phyloP scores from a whole-genome alignment of 2,888 invertebrate genomes.

The Papilio demoleus region DNA sequence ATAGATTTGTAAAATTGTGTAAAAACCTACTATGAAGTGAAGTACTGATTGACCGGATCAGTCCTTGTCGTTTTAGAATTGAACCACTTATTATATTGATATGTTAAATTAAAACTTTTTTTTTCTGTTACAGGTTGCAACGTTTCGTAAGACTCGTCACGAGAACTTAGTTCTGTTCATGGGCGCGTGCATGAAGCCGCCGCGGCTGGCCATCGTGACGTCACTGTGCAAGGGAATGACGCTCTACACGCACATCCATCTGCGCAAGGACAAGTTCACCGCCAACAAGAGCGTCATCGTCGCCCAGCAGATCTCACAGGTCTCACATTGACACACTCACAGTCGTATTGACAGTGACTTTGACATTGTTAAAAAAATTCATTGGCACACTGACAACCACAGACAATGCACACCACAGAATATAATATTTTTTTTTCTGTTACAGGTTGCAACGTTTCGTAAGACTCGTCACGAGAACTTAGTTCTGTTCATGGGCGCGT shows the following conservation, averaged over 20 bases:
- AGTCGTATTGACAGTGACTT: not conserved
- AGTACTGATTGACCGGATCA: too few relatives aligned
- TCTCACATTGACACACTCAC: slow-evolving; percentile 57
- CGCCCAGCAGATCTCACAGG: slow-evolving; percentile 98
- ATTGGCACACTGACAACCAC: too few relatives aligned
- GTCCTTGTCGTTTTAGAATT: too few relatives aligned
- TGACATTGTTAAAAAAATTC: too few relatives aligned
- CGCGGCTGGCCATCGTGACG: slow-evolving; percentile 97
- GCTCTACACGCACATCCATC: slow-evolving; percentile 96
- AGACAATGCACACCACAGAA: too few relatives aligned
- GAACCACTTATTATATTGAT: too few relatives aligned
- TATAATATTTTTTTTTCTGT: not conserved
- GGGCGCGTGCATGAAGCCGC: slow-evolving; percentile 99
- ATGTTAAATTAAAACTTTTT: too few relatives aligned
- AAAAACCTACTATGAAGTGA: too few relatives aligned
- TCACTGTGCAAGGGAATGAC: slow-evolving; percentile 98
- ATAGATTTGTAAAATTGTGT: too few relatives aligned
- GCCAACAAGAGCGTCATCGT: slow-evolving; percentile 96
- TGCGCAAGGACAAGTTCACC: slow-evolving; percentile 96
- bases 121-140: slow-evolving; percentile 95
- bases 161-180: slow-evolving; percentile 99
- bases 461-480: slow-evolving; percentile 99
- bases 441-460: slow-evolving; percentile 95
- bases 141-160: slow-evolving; percentile 98
- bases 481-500: slow-evolving; percentile 99